Conservation (phyloP, 2,797 vertebrate species). For the Typhlichthys subterraneus region DNA sequence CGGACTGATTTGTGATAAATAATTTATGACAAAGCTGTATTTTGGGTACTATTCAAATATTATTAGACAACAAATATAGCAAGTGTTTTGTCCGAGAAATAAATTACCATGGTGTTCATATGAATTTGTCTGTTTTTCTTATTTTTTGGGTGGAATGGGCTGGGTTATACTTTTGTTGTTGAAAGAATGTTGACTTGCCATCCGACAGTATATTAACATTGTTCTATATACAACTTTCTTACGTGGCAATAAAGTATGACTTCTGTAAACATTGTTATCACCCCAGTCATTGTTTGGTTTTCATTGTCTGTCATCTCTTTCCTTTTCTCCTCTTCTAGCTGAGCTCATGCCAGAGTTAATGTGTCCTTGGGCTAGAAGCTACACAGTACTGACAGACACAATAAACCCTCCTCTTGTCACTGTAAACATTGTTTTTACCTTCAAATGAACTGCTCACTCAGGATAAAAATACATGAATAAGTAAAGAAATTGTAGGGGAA, state of each 20-base stretch:
- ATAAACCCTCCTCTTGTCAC: slow-evolving; percentile 37
- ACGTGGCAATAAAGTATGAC: slow-evolving; percentile 96
- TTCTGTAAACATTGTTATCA: slow-evolving; percentile 54
- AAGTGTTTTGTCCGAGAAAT: slow-evolving; percentile 69
- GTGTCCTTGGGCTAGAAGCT: slow-evolving; percentile 59
- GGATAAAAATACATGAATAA: slow-evolving; percentile 8
- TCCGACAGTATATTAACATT: slow-evolving; percentile 88
- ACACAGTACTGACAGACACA: slow-evolving; percentile 37
- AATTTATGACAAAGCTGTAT: slow-evolving; percentile 75
- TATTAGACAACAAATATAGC: slow-evolving; percentile 71
- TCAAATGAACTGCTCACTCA: slow-evolving; percentile 30
- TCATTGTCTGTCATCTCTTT: slow-evolving; percentile 5
- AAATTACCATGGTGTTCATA: slow-evolving; percentile 77
- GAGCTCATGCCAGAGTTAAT: slow-evolving; percentile 31
- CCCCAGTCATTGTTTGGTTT: slow-evolving; percentile 31
- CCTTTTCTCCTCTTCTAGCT: not conserved
- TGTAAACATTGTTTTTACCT: slow-evolving; percentile 43
- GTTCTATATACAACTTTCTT: slow-evolving; percentile 97
- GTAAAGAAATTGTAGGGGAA: slow-evolving; percentile 23
- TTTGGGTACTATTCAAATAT: slow-evolving; percentile 75
- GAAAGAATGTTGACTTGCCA: slow-evolving; percentile 91
- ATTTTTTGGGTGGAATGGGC: slow-evolving; percentile 80
- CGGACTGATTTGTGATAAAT: slow-evolving; percentile 71
- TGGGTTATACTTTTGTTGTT: slow-evolving; percentile 74
- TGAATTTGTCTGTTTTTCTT: slow-evolving; percentile 65